Evolutionary conservation across 2,113 vertebrate genomes (phyloP), one percentile per base, ranked within the genome.

Genomic region (Oxyruncus cristatus): DNA sequence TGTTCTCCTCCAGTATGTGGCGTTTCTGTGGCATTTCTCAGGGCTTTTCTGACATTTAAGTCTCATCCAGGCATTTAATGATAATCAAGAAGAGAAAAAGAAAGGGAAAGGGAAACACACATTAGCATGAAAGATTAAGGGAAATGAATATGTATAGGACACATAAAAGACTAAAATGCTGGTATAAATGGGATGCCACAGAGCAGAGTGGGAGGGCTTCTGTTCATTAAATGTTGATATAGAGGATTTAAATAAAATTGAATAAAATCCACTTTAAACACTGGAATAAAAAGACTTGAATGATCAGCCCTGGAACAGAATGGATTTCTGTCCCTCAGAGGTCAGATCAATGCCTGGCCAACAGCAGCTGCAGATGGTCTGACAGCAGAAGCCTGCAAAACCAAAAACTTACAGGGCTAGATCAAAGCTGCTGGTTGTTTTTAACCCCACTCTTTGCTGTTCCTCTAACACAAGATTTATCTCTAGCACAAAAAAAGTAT

Each of bases 191-290:
- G 41, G 92, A 92, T 68, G 53, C 88, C 68, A 67, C 61, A 85
- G 73, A 92, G 76, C 70, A 65, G 93, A 86, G 83, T 86, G 72
- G 95, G 83, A 96, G 56, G 62, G 46, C 92, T 90, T 87, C 37
- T 78, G 73, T 81, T 96, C 73, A 84, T 94, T 92, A 93, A 80
- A 85, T 93, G 86, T 91, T 96, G 95, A 93, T 96, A 85, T 26
- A 96, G 95, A 72, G 80, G 90, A 91, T 95, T 95, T 92, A 92
- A 96, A 91, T 84, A 61, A 92, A 96, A 95, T 75, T 44, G 86
- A 94, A 90, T 75, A 75, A 84, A 93, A 91, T 75, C 76, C 73
- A 78, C 62, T 96, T 88, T 67, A 86, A 94, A 93, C 44, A 58
- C 80, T 77, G 18, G 61, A 70, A 89, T 93, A 70, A 96, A 96